These are phyloP conservation scores for Delichon dasypus DNA, from an alignment of 2,797 vertebrate genomes.

Conservation along the genomic window DNA sequence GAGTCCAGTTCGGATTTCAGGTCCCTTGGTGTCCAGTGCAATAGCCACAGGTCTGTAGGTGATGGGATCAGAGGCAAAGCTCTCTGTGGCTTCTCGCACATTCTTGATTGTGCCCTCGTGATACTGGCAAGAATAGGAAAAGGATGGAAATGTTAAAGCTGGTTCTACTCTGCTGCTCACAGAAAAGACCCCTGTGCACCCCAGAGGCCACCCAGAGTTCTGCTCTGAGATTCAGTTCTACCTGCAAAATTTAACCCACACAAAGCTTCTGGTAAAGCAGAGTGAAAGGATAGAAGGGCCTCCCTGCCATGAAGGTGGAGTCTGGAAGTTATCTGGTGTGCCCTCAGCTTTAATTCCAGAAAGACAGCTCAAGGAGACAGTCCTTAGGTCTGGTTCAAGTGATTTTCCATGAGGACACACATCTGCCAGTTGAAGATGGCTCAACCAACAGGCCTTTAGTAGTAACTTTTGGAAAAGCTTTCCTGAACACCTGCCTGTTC, in stretches of 20 bases:
- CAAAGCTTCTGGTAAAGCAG: neutral
- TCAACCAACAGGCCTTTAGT: neutral
- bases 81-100: conserved; percentile 89
- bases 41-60: conserved; percentile 93
- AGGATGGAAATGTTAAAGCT: neutral
- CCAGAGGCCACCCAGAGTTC: neutral
- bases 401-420: neutral
- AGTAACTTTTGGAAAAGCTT: neutral
- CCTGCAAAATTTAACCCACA: neutral
- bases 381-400: accelerated
- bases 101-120: conserved; percentile 96
- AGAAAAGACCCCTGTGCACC: accelerated
- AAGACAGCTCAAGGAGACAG: neutral
- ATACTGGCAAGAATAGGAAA: conserved; percentile 77
- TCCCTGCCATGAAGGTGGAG: neutral
- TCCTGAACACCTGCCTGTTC: neutral
- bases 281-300: neutral
- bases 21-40: conserved; percentile 97
- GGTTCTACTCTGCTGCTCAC: neutral
- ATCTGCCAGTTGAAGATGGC: neutral
- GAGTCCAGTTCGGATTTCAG: conserved; percentile 97
- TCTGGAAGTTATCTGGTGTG: neutral
- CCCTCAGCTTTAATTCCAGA: neutral
- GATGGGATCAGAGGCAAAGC: conserved; percentile 87
- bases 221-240: neutral